phyloP scores from a whole-genome alignment of 2,797 vertebrate species.

The Acanthornis magna region DNA sequence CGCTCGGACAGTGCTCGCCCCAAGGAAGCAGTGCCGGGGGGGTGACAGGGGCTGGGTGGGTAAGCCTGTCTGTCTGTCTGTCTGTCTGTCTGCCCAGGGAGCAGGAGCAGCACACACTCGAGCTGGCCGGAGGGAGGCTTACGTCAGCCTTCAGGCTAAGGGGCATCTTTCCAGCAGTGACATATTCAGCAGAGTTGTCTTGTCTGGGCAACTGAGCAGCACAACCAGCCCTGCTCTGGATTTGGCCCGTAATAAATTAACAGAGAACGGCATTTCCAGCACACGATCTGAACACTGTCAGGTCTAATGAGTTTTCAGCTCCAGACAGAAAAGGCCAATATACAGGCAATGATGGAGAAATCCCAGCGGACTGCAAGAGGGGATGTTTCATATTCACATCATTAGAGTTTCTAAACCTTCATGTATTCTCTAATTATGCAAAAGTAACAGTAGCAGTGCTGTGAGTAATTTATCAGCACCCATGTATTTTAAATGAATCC shows the following conservation, averaged over 20 bases:
- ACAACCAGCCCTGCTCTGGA: background rate
- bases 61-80: background rate
- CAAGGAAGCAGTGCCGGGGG: fast-evolving
- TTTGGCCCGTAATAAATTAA: slow-evolving; percentile 29
- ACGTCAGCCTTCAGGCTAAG: slow-evolving; percentile 7
- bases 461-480: slow-evolving; percentile 56
- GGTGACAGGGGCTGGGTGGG: background rate
- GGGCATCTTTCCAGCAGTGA: slow-evolving; percentile 11
- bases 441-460: slow-evolving; percentile 4
- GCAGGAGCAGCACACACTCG: background rate
- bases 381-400: slow-evolving; percentile 19
- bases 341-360: slow-evolving; percentile 32
- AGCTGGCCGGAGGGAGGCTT: background rate
- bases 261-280: slow-evolving; percentile 10
- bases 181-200: background rate
- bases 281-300: slow-evolving; percentile 7
- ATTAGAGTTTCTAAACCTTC: slow-evolving; percentile 19
- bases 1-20: fast-evolving
- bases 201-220: slow-evolving; percentile 1
- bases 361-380: background rate
- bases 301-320: slow-evolving; percentile 42
- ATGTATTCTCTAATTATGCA: slow-evolving; percentile 44
- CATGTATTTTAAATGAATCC: slow-evolving; percentile 52
- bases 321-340: slow-evolving; percentile 25
- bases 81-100: background rate